A percentile compares a stretch with the other conserved stretches of the same genome.
Conservation (phyloP, 2,888 invertebrate species). For the Parapristionchus giblindavisi region DNA sequence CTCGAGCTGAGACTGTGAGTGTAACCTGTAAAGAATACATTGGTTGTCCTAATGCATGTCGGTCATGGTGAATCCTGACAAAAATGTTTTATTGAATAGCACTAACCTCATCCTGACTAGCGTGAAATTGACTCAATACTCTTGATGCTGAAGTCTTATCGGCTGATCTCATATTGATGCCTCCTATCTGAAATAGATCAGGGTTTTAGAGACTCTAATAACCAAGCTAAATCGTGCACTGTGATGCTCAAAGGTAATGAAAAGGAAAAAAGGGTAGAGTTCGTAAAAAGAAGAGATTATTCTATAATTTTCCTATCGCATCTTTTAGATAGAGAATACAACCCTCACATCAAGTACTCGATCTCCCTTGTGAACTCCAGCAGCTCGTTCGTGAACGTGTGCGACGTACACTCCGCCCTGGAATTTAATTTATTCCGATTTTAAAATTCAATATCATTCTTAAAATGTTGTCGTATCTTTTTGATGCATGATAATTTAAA, state of each 20-base stretch:
- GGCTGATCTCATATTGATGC: conserved; percentile 48
- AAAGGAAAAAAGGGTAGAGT: not conserved
- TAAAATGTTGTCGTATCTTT: no score
- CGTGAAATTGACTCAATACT: conserved; percentile 42
- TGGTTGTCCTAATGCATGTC: not conserved
- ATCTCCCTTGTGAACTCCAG: conserved; percentile 44
- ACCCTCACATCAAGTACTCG: conserved; percentile 46
- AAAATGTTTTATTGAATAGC: not conserved
- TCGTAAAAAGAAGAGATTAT: not conserved
- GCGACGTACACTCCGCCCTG: conserved; percentile 46
- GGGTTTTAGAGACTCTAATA: no score
- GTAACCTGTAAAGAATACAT: conserved; percentile 40
- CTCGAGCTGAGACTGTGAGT: conserved; percentile 44
- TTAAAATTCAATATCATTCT: conserved; percentile 6
- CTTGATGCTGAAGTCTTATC: conserved; percentile 43
- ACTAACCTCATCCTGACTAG: conserved; percentile 43
- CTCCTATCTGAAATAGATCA: conserved; percentile 42
- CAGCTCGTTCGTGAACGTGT: conserved; percentile 41
- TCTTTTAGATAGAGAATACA: not conserved
- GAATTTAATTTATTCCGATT: not conserved
- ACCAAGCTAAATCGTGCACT: not conserved
- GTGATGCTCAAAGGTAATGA: not conserved
- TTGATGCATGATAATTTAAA: no score
- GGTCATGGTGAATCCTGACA: not conserved
- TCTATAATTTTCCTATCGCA: not conserved